These are phyloP conservation scores for Burhinus bistriatus DNA, from an alignment of 2,113 vertebrate genomes.

Conservation along the genomic window DNA sequence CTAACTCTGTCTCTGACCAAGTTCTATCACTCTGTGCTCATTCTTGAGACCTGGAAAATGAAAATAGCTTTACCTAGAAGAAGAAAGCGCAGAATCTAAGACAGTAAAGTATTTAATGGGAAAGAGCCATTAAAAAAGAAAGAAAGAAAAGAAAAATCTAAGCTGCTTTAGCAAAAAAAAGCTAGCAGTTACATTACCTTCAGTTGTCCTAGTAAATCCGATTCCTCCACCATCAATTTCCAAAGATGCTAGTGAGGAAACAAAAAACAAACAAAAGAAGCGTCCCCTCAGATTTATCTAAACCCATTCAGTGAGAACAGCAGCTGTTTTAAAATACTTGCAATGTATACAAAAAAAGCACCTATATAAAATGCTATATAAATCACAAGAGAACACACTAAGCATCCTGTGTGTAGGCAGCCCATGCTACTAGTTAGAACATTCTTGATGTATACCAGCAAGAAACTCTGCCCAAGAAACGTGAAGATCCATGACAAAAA, in stretches of 20 bases:
- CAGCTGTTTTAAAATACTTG: not conserved
- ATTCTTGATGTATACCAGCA: not conserved
- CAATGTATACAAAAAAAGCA: not conserved
- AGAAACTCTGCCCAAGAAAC: not conserved
- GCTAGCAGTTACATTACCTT: conserved; percentile 80
- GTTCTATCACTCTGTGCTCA: not conserved
- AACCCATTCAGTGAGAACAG: not conserved
- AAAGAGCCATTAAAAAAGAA: not conserved
- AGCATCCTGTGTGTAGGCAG: not conserved
- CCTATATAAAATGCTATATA: not conserved
- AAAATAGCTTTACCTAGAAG: not conserved
- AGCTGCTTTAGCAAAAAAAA: not conserved
- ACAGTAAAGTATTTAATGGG: not conserved
- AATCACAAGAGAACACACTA: not conserved
- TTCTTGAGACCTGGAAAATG: not conserved
- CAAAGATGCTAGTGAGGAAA: conserved; percentile 86
- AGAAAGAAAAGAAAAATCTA: not conserved
- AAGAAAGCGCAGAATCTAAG: not conserved
- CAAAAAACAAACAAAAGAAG: not conserved
- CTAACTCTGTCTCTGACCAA: not conserved
- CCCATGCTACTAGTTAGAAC: not conserved
- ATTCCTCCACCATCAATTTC: conserved; percentile 98
- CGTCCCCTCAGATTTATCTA: not conserved
- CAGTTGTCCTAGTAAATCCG: conserved; percentile 91
- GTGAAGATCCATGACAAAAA: not conserved